A percentile compares a stretch with the other conserved stretches of the same genome.
Evolutionary conservation across 2,113 vertebrate genomes (phyloP).

Genomic region (Oceanites oceanicus): DNA sequence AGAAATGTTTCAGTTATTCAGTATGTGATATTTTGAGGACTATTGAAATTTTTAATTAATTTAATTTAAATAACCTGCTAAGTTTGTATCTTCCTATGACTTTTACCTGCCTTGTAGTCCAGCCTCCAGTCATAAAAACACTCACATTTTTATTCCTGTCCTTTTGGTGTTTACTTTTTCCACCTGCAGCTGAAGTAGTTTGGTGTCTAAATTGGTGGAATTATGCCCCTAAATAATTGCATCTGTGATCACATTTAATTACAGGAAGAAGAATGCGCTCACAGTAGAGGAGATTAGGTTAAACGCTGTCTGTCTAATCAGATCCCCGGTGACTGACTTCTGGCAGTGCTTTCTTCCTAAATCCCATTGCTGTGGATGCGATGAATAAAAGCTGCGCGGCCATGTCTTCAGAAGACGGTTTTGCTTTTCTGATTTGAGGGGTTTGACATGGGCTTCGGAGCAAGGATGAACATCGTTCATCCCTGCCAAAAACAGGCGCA

Average conservation of each 20-base stretch:
- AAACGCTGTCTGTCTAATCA: slow-evolving; percentile 32
- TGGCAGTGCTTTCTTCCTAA: slow-evolving; percentile 19
- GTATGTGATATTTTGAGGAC: background rate
- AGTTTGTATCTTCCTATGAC: background rate
- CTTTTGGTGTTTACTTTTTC: background rate
- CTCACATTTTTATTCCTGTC: background rate
- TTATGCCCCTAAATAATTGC: slow-evolving; percentile 25
- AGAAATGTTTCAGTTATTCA: background rate
- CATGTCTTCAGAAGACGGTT: background rate
- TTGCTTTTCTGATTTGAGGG: background rate
- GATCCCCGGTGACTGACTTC: background rate
- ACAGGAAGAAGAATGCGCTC: background rate
- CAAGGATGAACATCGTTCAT: background rate
- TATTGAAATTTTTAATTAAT: too few relatives aligned
- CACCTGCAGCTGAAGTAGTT: background rate
- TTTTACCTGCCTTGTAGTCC: background rate
- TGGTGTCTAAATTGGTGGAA: slow-evolving; percentile 24
- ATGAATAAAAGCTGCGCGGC: background rate
- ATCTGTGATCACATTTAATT: slow-evolving; percentile 51
- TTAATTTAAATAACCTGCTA: background rate
- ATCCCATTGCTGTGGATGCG: background rate
- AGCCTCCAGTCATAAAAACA: background rate
- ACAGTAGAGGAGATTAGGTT: slow-evolving; percentile 26
- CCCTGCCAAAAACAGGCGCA: accelerated
- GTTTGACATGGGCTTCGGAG: accelerated